phyloP scores from a whole-genome alignment of 2,888 invertebrate species.

The Malacosoma neustria region DNA sequence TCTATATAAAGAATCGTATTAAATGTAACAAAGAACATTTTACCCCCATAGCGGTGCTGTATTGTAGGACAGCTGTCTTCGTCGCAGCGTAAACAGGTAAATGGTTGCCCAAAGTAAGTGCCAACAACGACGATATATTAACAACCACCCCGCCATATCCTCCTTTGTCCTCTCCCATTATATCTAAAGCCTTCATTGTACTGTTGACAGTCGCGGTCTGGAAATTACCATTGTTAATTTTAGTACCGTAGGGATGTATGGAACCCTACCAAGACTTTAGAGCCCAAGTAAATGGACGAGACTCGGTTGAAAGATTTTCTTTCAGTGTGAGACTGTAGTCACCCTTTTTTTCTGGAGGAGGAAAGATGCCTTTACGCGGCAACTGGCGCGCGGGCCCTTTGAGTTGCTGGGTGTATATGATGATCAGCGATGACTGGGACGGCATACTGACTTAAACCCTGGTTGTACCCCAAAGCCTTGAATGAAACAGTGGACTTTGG shows the following conservation, averaged over 20 bases:
- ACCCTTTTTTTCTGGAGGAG: no score
- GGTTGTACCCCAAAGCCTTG: no score
- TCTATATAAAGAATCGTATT: no score
- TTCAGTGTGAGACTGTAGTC: no score
- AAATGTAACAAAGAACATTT: slow-evolving; percentile 11
- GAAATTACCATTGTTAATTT: slow-evolving; percentile 15
- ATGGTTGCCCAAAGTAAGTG: slow-evolving; percentile 33
- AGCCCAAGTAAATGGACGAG: no score
- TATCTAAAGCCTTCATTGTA: slow-evolving; percentile 45
- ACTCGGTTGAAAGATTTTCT: no score
- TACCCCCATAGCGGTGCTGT: slow-evolving; percentile 52
- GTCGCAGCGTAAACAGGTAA: slow-evolving; percentile 55
- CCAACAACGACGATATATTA: slow-evolving; percentile 53
- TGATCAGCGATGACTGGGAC: neutral
- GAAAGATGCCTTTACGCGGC: no score
- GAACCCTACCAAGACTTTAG: no score
- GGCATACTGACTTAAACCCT: neutral
- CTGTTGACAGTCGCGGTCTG: slow-evolving; percentile 54
- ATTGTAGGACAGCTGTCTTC: slow-evolving; percentile 55
- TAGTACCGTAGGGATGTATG: no score
- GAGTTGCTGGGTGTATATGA: neutral
- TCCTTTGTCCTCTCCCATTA: slow-evolving; percentile 44
- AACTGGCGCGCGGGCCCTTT: no score
- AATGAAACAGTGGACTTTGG: no score
- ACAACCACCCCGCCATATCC: slow-evolving; percentile 47